A percentile compares a stretch with the other conserved stretches of the same genome.
Conservation (phyloP, 2,113 vertebrate genomes). For the Rhynchomys soricoides region DNA sequence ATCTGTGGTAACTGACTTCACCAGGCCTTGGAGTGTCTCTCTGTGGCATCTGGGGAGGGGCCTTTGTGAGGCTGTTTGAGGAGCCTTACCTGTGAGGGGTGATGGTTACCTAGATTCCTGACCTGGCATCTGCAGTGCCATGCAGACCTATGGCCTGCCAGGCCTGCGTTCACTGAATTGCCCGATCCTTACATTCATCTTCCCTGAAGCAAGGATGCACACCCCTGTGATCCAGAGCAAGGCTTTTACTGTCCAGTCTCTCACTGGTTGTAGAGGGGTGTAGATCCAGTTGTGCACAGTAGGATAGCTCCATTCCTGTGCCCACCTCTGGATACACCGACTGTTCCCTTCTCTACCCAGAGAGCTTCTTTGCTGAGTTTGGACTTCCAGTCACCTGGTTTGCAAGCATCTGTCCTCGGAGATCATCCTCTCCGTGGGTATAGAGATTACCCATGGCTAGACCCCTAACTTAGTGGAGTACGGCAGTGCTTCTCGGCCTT, state of each 20-base stretch:
- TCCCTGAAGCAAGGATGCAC: rapidly evolving
- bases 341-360: neutral
- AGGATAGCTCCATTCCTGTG: no score
- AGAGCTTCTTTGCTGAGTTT: neutral
- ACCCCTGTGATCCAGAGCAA: neutral
- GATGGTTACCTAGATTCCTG: rapidly evolving
- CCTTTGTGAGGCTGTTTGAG: neutral
- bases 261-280: rapidly evolving
- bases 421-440: no score
- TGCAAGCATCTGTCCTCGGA: neutral
- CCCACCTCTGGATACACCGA: rapidly evolving
- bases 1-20: neutral
- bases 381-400: neutral
- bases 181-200: neutral
- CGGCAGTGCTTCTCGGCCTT: neutral
- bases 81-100: neutral
- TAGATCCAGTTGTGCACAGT: rapidly evolving
- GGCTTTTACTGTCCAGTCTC: neutral
- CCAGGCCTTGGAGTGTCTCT: neutral
- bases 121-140: rapidly evolving
- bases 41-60: neutral
- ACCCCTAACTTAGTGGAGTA: no score
- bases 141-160: no score
- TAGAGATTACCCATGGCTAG: rapidly evolving
- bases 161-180: neutral